These are phyloP conservation scores for Momotus momota DNA, from an alignment of 2,797 vertebrate genomes.

Conservation along the genomic window DNA sequence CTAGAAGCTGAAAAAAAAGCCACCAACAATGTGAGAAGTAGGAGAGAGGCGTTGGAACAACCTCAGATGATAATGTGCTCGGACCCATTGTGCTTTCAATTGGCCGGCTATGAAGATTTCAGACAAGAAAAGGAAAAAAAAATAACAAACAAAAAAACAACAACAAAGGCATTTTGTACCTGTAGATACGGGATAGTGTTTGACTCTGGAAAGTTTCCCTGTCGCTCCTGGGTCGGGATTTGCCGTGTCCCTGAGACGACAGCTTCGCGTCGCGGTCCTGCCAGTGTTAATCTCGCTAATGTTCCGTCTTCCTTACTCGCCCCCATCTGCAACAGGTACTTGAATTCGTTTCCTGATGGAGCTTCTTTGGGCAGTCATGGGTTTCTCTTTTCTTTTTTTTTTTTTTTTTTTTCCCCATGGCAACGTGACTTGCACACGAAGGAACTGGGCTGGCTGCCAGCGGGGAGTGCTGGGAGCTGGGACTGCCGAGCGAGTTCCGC, in stretches of 20 bases:
- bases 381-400: background rate
- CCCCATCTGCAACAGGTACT: conserved; percentile 35
- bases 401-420: background rate
- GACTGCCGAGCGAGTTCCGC: background rate
- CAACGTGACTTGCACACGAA: conserved; percentile 13
- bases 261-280: background rate
- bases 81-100: background rate
- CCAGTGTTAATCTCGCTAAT: conserved; percentile 50
- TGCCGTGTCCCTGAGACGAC: background rate
- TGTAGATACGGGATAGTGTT: background rate
- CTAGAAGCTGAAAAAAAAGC: background rate
- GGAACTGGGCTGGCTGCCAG: background rate
- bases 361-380: background rate
- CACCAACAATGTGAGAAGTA: background rate
- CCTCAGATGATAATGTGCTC: background rate
- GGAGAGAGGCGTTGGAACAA: background rate
- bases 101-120: background rate
- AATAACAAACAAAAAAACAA: background rate
- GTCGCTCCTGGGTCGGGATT: background rate
- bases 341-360: background rate
- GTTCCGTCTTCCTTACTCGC: conserved; percentile 35
- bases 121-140: background rate
- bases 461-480: conserved; percentile 5
- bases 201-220: background rate
- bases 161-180: background rate